Evolutionary conservation across 2,113 vertebrate species (phyloP), one percentile per base, ranked within the genome.

Genomic region (Mastomys coucha): DNA sequence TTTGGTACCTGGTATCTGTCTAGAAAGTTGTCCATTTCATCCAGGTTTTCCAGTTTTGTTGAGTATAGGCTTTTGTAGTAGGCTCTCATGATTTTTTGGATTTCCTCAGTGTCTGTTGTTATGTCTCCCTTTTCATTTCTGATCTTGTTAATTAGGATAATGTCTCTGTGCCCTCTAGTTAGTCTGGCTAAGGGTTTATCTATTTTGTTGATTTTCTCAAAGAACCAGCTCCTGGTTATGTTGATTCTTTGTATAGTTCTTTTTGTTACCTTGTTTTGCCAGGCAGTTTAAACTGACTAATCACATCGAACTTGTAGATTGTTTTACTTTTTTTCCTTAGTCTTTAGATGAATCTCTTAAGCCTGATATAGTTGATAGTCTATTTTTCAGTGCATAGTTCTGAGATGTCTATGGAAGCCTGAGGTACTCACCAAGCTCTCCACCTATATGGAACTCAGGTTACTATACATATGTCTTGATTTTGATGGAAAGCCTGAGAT

Each of bases 281-380:
- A 73, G 51, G 31, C n/a, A 94, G 36, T 85, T 96, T 85, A 81
- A 97, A 72, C 67, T 93, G 56, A n/a, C n/a, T 92, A 85, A 33
- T 81, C 67, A 84, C 24, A 81, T 20, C 94, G 65, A 93, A 33
- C 53, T 91, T 94, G 13, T 78, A 77, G 17, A 82, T 24, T 94
- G 5, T 76, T 95, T 96, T 13, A 7, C 0, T 88, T 93, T 89
- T 89, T 82, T 85, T 28, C 22, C 8, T 36, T 82, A 65, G 39
- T 95, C 45, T 94, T 80, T 78, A 70, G 42, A 85, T 93, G 51
- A 94, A 72, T 91, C 45, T 87, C 53, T 96, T 93, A 91, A 39
- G 89, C 22, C 51, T 94, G 5, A 5, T 96, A 12, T 87, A 53
- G 42, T 85, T 36, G 2, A 49, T 77, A 63, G 53, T 17, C 53